These are phyloP conservation scores for Sciurus niger DNA, from an alignment of 2,113 vertebrate species.

Conservation along the genomic window DNA sequence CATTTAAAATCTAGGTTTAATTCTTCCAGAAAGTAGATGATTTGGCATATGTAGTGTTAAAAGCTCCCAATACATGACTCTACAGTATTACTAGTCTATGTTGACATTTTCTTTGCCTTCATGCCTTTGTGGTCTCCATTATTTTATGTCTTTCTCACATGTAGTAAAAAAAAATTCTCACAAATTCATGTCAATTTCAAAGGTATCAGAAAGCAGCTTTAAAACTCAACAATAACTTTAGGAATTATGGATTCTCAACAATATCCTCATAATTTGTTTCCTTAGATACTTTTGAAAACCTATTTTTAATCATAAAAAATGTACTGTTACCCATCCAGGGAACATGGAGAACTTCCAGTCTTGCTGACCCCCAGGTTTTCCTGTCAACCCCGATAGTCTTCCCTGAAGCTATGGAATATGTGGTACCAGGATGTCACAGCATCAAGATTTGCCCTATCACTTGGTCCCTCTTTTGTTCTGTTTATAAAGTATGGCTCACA, in stretches of 20 bases:
- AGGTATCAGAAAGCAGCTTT: background rate
- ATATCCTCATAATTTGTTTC: background rate
- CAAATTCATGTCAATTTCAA: slow-evolving; percentile 2
- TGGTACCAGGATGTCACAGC: no score
- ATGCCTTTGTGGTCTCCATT: background rate
- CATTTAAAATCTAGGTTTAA: background rate
- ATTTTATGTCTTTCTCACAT: no score
- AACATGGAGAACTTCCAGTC: background rate
- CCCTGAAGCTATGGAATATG: background rate
- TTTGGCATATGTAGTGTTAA: background rate
- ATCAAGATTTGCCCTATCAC: no score
- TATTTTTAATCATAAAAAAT: background rate
- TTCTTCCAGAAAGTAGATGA: background rate
- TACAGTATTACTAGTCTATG: background rate
- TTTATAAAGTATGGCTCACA: no score
- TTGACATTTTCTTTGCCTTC: background rate
- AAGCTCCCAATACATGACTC: background rate
- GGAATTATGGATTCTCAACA: background rate
- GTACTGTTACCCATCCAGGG: background rate
- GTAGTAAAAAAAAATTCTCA: background rate
- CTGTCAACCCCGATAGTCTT: no score
- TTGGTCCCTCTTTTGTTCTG: background rate
- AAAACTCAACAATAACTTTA: background rate
- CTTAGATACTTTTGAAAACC: background rate
- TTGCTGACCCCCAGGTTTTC: no score